phyloP scores from a whole-genome alignment of 2,888 invertebrate species.

The Noctua janthina region DNA sequence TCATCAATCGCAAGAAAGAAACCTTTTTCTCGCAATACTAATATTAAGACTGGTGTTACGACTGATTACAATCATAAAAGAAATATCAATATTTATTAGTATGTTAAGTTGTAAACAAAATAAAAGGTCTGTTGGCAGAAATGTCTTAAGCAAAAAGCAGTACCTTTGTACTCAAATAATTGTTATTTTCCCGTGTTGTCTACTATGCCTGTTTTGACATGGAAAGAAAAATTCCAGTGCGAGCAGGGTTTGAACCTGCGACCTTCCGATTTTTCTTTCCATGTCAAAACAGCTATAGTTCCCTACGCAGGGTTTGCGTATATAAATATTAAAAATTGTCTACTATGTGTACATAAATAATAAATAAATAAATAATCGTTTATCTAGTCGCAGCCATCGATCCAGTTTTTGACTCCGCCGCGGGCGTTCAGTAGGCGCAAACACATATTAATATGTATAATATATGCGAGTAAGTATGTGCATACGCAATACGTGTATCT shows the following conservation, averaged over 20 bases:
- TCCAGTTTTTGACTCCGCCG: slow-evolving; percentile 68
- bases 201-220: too few relatives aligned
- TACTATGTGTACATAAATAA: background rate
- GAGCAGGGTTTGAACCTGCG: too few relatives aligned
- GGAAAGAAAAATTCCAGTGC: too few relatives aligned
- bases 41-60: background rate
- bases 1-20: background rate
- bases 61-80: background rate
- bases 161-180: background rate
- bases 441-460: slow-evolving; percentile 51
- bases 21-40: background rate
- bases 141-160: background rate
- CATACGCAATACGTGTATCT: slow-evolving; percentile 60
- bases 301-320: too few relatives aligned
- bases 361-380: slow-evolving; percentile 9
- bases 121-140: slow-evolving; percentile 23
- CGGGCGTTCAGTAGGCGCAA: slow-evolving; percentile 62
- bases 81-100: slow-evolving; percentile 17
- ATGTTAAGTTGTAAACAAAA: slow-evolving; percentile 29
- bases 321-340: too few relatives aligned
- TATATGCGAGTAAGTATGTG: slow-evolving; percentile 55
- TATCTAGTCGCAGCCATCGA: slow-evolving; percentile 49
- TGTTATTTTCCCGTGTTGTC: background rate
- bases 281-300: too few relatives aligned
- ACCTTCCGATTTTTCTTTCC: too few relatives aligned